These are phyloP conservation scores for Cetonia aurata DNA, from an alignment of 2,888 invertebrate genomes.

Conservation along the genomic window DNA sequence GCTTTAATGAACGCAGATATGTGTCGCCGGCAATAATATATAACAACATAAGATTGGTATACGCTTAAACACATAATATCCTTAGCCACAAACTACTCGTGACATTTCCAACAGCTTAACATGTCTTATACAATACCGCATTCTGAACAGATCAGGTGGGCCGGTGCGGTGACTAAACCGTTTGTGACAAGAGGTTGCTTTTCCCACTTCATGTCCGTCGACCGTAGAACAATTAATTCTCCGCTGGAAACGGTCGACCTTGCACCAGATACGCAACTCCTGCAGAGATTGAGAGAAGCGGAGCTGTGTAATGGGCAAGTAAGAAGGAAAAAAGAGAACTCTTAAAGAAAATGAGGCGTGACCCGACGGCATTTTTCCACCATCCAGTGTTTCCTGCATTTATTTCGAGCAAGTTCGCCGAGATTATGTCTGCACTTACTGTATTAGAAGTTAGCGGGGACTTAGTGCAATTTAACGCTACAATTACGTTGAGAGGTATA, in stretches of 20 bases:
- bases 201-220: background rate
- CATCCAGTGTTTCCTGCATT: conserved; percentile 15
- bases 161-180: conserved; percentile 18
- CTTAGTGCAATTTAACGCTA: no score
- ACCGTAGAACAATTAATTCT: conserved; percentile 24
- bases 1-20: conserved; percentile 1
- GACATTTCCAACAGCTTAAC: conserved; percentile 11
- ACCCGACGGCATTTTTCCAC: conserved; percentile 12
- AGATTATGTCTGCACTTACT: background rate
- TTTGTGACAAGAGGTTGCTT: conserved; percentile 10
- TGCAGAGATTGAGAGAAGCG: background rate
- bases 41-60: no score
- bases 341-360: conserved; percentile 24
- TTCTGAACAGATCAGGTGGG: conserved; percentile 21
- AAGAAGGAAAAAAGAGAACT: background rate
- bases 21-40: background rate
- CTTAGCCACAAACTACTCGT: background rate
- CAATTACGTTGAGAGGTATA: no score
- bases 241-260: conserved; percentile 21
- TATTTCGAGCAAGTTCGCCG: conserved; percentile 1
- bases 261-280: conserved; percentile 26
- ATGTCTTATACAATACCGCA: no score
- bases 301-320: background rate
- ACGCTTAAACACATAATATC: no score
- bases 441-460: no score